These are phyloP conservation scores for Centroberyx gerrardi DNA, from an alignment of 2,797 vertebrate genomes.

Conservation along the genomic window DNA sequence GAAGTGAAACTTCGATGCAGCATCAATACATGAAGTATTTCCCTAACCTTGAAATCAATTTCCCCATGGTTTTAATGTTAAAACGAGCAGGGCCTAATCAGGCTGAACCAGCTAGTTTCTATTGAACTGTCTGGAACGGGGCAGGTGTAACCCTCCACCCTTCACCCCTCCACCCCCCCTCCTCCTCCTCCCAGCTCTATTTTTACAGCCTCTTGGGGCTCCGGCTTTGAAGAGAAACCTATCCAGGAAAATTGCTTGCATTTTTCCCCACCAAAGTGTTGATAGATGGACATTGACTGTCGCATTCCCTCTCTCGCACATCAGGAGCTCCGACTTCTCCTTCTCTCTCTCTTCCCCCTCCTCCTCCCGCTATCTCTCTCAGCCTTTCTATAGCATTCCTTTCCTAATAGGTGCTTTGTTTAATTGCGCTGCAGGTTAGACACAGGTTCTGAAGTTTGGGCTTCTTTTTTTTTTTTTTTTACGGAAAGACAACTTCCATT, in stretches of 20 bases:
- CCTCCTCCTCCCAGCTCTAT: slow-evolving; percentile 64
- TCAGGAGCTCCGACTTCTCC: slow-evolving; percentile 46
- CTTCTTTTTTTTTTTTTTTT: no score
- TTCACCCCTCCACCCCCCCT: neutral
- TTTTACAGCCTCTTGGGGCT: slow-evolving; percentile 78
- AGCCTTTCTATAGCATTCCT: slow-evolving; percentile 64
- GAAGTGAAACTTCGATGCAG: slow-evolving; percentile 48
- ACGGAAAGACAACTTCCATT: slow-evolving; percentile 54
- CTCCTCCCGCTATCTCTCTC: slow-evolving; percentile 26
- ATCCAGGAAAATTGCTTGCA: slow-evolving; percentile 81
- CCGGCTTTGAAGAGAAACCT: slow-evolving; percentile 81
- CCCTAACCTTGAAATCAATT: slow-evolving; percentile 60
- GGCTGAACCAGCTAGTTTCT: slow-evolving; percentile 68
- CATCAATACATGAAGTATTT: slow-evolving; percentile 57
- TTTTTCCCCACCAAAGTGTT: slow-evolving; percentile 74
- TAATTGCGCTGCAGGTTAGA: slow-evolving; percentile 52
- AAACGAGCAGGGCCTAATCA: slow-evolving; percentile 67
- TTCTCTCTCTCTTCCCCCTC: neutral
- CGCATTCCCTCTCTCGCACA: slow-evolving; percentile 65
- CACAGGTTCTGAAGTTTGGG: slow-evolving; percentile 44
- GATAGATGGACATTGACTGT: slow-evolving; percentile 82
- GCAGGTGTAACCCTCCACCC: slow-evolving; percentile 75
- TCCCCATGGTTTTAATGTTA: slow-evolving; percentile 40
- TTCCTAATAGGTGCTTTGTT: slow-evolving; percentile 71
- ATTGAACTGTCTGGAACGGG: slow-evolving; percentile 64